Evolutionary conservation across 2,797 vertebrate species (phyloP).

Genomic region (Tinamus major): DNA sequence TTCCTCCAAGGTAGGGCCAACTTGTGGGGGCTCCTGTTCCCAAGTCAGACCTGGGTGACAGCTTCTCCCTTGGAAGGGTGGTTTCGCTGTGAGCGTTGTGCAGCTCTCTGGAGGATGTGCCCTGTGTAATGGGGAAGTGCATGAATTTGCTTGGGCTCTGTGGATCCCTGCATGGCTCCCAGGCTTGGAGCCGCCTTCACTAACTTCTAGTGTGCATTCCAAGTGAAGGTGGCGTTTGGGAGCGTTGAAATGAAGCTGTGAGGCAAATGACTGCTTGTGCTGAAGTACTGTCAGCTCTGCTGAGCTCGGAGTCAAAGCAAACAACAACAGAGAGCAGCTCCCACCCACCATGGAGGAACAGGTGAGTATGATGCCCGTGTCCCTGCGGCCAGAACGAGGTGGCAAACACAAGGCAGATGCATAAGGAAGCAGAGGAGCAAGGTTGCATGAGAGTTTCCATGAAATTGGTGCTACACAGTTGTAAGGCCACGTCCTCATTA

Average conservation of each 20-base stretch:
- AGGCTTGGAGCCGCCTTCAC: not conserved
- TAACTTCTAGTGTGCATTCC: not conserved
- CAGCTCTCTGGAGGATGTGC: not conserved
- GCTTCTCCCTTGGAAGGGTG: not conserved
- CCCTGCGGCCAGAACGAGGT: not conserved
- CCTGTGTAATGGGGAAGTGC: not conserved
- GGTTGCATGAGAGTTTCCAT: accelerated
- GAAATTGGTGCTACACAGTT: not conserved
- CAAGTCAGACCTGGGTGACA: not conserved
- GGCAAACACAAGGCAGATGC: accelerated
- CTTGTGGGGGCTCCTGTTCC: not conserved
- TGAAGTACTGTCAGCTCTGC: not conserved
- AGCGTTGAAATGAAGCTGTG: not conserved
- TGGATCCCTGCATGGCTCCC: not conserved
- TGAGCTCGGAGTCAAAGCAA: not conserved
- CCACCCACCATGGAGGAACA: not conserved
- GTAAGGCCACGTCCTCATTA: too few relatives aligned
- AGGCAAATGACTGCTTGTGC: not conserved
- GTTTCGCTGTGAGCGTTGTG: not conserved
- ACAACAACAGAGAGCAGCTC: not conserved
- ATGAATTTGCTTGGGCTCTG: not conserved
- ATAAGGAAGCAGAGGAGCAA: not conserved
- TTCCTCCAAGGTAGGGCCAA: not conserved
- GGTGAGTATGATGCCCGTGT: not conserved
- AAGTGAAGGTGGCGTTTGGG: not conserved